Evolutionary conservation across 2,888 invertebrate species (phyloP), one percentile per base, ranked within the genome.

Genomic region (Tachystola acroxantha): DNA sequence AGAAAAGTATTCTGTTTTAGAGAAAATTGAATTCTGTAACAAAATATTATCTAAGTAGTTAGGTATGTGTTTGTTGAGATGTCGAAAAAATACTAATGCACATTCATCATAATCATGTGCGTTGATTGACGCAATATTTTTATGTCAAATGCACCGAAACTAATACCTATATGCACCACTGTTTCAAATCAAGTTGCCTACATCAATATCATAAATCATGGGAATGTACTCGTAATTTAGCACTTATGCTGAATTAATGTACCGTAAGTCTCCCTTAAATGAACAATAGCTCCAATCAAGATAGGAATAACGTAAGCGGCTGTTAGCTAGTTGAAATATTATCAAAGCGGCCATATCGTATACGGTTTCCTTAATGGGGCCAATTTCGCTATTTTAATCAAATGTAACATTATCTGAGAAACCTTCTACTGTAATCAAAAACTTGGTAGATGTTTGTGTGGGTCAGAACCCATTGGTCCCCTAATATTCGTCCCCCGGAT

Each of bases 351-450:
- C 16, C 20, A n/a, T 11, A 35, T 29, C 35, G 16, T 35, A n/a
- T n/a, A 25, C 11, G 53, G 61, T 53, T 57, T 51, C 53, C 50
- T 39, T 65, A 67, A 70, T 70, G 45, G 54, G 43, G 39, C 57
- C 64, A 68, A 74, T 73, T 72, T 64, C 49, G 58, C 66, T 56
- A 59, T 65, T 71, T 68, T 71, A 73, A 74, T 75, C 67, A 70
- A 64, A 57, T 50, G 60, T 59, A 54, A 54, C 50, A 59, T 60
- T 60, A 64, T 66, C 59, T 60, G 46, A 29, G 48, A 46, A 48
- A 39, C 42, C 40, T 32, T 34, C 41, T 45, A 39, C 19, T 37
- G 25, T 32, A 11, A 32, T 22, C 27, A 10, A 39, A 28, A 44
- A 43, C 40, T 7, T 25, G 37, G 48, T 40, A 57, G 30, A 45